These are phyloP conservation scores for Mesembrinibis cayennensis DNA, from an alignment of 2,113 vertebrate genomes.

Conservation along the genomic window DNA sequence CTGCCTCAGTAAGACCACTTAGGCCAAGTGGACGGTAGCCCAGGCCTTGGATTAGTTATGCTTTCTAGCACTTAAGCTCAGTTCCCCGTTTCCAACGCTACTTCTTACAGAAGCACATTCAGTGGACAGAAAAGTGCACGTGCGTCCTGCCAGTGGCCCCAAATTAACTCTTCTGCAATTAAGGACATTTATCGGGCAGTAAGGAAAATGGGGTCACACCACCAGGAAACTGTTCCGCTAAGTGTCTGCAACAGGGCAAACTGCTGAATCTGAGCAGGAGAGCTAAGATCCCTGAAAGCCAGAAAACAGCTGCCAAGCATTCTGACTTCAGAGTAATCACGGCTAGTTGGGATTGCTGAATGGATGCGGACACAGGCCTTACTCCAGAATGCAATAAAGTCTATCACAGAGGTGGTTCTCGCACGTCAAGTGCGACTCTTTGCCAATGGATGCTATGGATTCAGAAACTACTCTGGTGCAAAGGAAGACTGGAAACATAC, in stretches of 20 bases:
- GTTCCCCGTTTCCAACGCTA: neutral
- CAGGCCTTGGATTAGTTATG: neutral
- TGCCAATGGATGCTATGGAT: neutral
- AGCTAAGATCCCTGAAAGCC: neutral
- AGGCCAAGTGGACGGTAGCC: neutral
- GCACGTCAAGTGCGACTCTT: fast-evolving
- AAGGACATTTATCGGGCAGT: neutral
- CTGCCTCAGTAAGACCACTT: neutral
- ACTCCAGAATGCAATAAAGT: neutral
- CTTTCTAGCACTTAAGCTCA: neutral
- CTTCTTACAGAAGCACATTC: neutral
- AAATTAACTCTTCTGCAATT: neutral
- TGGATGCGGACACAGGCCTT: fast-evolving
- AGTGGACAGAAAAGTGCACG: neutral
- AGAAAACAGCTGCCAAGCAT: neutral
- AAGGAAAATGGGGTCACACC: neutral
- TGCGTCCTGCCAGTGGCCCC: neutral
- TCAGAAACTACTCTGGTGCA: neutral
- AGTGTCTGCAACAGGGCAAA: neutral
- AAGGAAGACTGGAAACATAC: neutral
- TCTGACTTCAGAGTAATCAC: neutral
- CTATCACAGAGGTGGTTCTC: neutral
- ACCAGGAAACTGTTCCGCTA: neutral
- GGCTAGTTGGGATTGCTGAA: neutral
- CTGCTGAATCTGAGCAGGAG: neutral